Conservation (phyloP, 1,140 invertebrate genomes). For the Plodia interpunctella region DNA sequence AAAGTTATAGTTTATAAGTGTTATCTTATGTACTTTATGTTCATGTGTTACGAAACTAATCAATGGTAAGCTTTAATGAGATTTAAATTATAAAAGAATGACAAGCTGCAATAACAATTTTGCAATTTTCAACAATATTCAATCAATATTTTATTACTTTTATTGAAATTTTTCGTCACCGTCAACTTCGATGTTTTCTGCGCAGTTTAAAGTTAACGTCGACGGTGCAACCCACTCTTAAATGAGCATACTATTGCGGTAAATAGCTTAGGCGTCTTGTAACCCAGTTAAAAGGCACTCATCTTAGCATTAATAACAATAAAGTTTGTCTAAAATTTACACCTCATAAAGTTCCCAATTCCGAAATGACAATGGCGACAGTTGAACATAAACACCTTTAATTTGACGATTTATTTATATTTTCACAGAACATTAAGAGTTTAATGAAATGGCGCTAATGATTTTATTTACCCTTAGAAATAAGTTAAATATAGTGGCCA, state of each 20-base stretch:
- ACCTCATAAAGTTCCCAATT: neutral
- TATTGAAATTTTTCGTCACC: too few relatives aligned
- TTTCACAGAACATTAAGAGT: neutral
- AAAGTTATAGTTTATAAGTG: slow-evolving; percentile 7
- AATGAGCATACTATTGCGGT: too few relatives aligned
- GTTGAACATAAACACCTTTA: slow-evolving; percentile 37
- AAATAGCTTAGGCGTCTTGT: too few relatives aligned
- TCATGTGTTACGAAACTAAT: neutral
- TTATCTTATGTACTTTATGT: neutral
- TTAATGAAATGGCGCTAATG: neutral
- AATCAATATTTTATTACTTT: too few relatives aligned
- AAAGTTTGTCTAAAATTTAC: neutral
- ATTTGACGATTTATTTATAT: slow-evolving; percentile 58
- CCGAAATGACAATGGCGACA: slow-evolving; percentile 6
- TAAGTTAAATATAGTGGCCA: too few relatives aligned
- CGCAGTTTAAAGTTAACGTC: too few relatives aligned
- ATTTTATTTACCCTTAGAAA: neutral
- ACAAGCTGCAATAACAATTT: too few relatives aligned
- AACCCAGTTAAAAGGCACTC: too few relatives aligned
- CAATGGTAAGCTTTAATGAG: neutral
- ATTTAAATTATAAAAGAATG: too few relatives aligned
- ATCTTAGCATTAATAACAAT: slow-evolving; percentile 8
- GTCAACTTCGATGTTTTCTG: too few relatives aligned
- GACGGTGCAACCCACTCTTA: too few relatives aligned
- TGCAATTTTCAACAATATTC: too few relatives aligned